Percentiles rank a stretch among this genome's conserved stretches.
Evolutionary conservation across 2,797 vertebrate species (phyloP).

Genomic region (Sus cebifrons): DNA sequence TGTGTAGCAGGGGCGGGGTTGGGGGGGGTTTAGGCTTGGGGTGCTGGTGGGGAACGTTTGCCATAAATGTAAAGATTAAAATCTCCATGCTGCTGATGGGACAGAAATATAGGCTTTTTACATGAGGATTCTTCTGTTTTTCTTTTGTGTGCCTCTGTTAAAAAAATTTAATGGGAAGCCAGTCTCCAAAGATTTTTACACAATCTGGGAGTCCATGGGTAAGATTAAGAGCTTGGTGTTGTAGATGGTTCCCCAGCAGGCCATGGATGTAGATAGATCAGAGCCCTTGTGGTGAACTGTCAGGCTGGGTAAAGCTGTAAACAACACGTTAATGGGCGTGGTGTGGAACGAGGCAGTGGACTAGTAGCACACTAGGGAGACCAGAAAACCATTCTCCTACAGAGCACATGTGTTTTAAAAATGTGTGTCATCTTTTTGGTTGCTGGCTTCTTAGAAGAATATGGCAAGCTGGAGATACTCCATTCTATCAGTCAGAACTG

Average conservation of each 20-base stretch:
- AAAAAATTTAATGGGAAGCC: conserved; percentile 10
- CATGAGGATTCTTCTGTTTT: background rate
- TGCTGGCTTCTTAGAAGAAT: background rate
- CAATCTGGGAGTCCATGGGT: conserved; percentile 78
- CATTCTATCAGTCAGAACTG: background rate
- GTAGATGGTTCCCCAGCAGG: conserved; percentile 55
- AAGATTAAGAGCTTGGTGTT: conserved; percentile 70
- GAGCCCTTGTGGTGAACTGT: background rate
- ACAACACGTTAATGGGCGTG: fast-evolving
- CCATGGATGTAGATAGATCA: conserved; percentile 23
- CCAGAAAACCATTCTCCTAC: background rate
- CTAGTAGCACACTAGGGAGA: background rate
- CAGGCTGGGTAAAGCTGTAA: background rate
- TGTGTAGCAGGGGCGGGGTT: no score
- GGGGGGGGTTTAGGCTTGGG: fast-evolving
- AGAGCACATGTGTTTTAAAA: background rate
- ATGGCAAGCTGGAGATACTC: background rate
- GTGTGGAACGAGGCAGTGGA: background rate
- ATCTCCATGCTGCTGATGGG: conserved; percentile 49
- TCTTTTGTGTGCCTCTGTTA: background rate
- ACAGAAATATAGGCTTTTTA: conserved; percentile 58
- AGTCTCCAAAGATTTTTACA: conserved; percentile 78
- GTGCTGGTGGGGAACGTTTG: background rate
- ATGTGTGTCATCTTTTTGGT: background rate
- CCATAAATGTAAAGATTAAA: conserved; percentile 69